A percentile compares a stretch with the other conserved stretches of the same genome.
phyloP scores from a whole-genome alignment of 2,113 vertebrate species.

The Hippocampus guttulatus region DNA sequence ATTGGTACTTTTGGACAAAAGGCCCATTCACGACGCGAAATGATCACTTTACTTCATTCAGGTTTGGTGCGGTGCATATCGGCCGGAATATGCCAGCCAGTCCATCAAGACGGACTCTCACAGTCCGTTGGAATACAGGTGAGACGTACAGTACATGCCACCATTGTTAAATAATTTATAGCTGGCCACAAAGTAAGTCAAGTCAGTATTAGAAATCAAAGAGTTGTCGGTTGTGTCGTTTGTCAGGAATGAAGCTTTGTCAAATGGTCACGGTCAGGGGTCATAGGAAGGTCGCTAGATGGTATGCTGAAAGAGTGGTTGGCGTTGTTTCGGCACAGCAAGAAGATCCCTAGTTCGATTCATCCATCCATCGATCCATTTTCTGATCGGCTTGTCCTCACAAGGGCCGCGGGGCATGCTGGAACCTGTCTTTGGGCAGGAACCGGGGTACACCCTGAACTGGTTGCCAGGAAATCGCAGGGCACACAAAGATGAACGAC shows the following conservation, averaged over 20 bases:
- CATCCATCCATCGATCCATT: too few species aligned
- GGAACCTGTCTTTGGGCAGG: too few species aligned
- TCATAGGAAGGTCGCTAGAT: too few species aligned
- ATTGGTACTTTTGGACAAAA: conserved; percentile 7
- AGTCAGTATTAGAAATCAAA: background rate
- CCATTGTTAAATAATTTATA: background rate
- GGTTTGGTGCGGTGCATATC: conserved; percentile 96
- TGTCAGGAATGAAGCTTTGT: background rate
- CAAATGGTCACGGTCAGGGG: too few species aligned
- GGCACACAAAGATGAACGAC: too few species aligned
- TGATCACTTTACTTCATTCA: conserved; percentile 17
- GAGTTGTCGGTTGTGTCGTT: background rate
- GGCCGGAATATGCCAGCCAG: conserved; percentile 90
- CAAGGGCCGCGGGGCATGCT: too few species aligned
- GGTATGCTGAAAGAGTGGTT: background rate
- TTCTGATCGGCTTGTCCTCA: too few species aligned
- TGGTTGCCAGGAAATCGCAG: too few species aligned
- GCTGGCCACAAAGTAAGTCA: background rate
- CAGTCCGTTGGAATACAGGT: conserved; percentile 96
- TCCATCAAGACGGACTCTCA: conserved; percentile 94
- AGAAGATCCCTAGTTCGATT: background rate
- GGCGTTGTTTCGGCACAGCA: background rate
- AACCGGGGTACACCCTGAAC: too few species aligned
- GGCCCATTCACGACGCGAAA: background rate
- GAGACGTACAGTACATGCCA: conserved; percentile 7